These are phyloP conservation scores for Tuberolachnus salignus DNA, from an alignment of 2,888 invertebrate genomes.

Conservation along the genomic window DNA sequence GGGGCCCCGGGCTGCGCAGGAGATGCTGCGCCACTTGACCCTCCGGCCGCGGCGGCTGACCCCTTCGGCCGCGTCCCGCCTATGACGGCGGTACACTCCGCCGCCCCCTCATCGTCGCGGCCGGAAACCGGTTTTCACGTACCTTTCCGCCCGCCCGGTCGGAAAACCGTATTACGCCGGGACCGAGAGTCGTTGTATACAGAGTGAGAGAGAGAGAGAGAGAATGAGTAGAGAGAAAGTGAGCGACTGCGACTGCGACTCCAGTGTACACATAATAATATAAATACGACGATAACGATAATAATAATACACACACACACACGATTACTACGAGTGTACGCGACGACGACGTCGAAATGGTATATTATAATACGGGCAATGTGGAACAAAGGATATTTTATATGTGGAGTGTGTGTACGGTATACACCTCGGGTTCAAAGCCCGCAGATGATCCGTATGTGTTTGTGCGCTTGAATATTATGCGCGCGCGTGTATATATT, in stretches of 20 bases:
- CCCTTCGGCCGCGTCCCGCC: conserved; percentile 10
- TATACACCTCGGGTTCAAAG: conserved; percentile 52
- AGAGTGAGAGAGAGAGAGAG: no score
- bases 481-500: neutral
- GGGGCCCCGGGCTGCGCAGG: no score
- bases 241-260: no score
- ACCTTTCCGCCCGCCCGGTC: conserved; percentile 3
- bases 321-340: neutral
- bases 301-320: neutral
- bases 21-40: conserved; percentile 38
- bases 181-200: no score
- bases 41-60: neutral
- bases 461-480: neutral
- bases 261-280: no score
- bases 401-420: neutral
- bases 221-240: no score
- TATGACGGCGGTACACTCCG: no score
- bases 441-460: conserved; percentile 52
- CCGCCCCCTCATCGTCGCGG: neutral
- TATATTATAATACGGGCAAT: conserved; percentile 33
- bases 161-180: neutral
- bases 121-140: conserved; percentile 31
- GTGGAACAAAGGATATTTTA: conserved; percentile 54
- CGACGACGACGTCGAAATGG: conserved; percentile 43
- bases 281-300: neutral